Conservation (phyloP, 2,113 vertebrate genomes). For the Malurus alboscapulatus region DNA sequence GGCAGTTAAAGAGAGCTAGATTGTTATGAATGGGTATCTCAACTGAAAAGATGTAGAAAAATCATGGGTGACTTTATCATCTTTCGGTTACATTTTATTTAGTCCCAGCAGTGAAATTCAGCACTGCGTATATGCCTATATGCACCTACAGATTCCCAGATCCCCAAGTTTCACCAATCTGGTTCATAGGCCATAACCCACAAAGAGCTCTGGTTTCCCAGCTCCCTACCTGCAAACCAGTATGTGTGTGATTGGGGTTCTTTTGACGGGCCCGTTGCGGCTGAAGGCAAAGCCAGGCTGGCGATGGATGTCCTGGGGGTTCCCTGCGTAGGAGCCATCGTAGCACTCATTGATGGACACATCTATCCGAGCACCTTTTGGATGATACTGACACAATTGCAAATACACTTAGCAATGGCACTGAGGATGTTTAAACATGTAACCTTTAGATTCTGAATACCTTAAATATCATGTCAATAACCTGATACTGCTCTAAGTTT, state of each 20-base stretch:
- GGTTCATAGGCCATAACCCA: accelerated
- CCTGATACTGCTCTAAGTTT: not conserved
- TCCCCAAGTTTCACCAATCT: not conserved
- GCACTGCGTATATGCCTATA: too few relatives aligned
- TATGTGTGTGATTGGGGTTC: slow-evolving; percentile 95
- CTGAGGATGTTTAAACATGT: not conserved
- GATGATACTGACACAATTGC: slow-evolving; percentile 85
- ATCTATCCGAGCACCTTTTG: slow-evolving; percentile 97
- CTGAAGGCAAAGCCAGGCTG: slow-evolving; percentile 98
- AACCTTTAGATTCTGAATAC: not conserved
- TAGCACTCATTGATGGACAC: slow-evolving; percentile 99
- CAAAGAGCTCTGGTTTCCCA: not conserved
- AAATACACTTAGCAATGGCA: not conserved
- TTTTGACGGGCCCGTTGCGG: slow-evolving; percentile 95
- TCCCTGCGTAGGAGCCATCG: slow-evolving; percentile 96
- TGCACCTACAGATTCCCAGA: not conserved
- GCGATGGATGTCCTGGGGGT: slow-evolving; percentile 98
- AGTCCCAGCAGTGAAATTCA: not conserved
- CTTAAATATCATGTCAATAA: not conserved
- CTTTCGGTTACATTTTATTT: not conserved
- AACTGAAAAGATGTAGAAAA: not conserved
- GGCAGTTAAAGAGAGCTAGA: not conserved
- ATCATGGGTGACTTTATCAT: not conserved
- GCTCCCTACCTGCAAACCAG: slow-evolving; percentile 90
- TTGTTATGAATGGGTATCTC: not conserved